Evolutionary conservation across 2,888 invertebrate species (phyloP).

Genomic region (Allacma fusca): DNA sequence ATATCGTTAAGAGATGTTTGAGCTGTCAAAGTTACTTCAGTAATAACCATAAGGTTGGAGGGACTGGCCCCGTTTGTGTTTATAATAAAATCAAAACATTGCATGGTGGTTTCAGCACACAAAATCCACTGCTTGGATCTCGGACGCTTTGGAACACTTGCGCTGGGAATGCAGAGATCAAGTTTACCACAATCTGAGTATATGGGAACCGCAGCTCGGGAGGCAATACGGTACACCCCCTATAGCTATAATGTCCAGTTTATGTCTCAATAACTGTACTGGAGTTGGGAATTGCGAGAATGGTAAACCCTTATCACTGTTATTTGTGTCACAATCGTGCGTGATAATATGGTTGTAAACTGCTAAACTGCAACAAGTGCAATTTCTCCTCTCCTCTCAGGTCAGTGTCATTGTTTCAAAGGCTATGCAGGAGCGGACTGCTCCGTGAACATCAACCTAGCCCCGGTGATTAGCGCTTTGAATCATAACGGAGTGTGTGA

Average conservation of each 20-base stretch:
- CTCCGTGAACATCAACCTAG: slow-evolving; percentile 54
- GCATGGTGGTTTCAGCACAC: slow-evolving; percentile 58
- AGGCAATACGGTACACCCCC: slow-evolving; percentile 60
- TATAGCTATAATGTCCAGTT: slow-evolving; percentile 55
- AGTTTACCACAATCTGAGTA: slow-evolving; percentile 61
- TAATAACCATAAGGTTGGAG: no score
- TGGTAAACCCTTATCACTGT: slow-evolving; percentile 45
- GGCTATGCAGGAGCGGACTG: slow-evolving; percentile 60
- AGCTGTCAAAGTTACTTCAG: no score
- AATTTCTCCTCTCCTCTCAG: slow-evolving; percentile 36
- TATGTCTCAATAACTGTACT: slow-evolving; percentile 60
- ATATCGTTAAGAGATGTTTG: no score
- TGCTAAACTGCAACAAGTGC: background rate
- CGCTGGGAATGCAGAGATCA: slow-evolving; percentile 61
- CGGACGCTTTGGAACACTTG: slow-evolving; percentile 60
- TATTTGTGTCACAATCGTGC: background rate
- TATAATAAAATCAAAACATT: slow-evolving; percentile 9
- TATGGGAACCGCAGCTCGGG: slow-evolving; percentile 62
- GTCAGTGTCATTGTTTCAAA: slow-evolving; percentile 55
- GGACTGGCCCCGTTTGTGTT: background rate
- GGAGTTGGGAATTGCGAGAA: slow-evolving; percentile 55
- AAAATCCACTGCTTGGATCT: slow-evolving; percentile 58
- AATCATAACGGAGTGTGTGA: slow-evolving; percentile 60
- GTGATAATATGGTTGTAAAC: background rate
- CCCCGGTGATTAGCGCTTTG: slow-evolving; percentile 51